Base-by-base conservation (phyloP, 2,888 invertebrate species). In the Bursaphelenchus okinawaensis region DNA sequence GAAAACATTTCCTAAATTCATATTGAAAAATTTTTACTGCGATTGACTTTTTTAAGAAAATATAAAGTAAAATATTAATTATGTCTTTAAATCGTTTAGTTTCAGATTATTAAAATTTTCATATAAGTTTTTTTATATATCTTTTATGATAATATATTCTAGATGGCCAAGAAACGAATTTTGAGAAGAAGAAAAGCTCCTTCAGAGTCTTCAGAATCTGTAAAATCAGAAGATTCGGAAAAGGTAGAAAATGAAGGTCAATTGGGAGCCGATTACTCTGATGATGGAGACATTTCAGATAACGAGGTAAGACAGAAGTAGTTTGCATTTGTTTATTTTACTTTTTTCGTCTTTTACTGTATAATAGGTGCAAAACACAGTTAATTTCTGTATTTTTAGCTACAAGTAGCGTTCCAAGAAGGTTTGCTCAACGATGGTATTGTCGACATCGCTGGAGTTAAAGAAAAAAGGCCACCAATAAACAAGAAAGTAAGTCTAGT, bases 391-490 rank as follows among this genome's bases (percentile, higher is more conserved):
- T 67, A 22, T 52, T 70, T 78, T 59, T 60, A 93, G 92, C 84
- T 95, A 63, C 93, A 92, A 88, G 89, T 90, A 82, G 93, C 93
- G 0, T 91, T 92, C 83, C 89, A 89, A 0, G 88, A 89, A 77
- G 93, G 93, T 0, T 86, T 89, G 62, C 81, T 95, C 0, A 90
- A 92, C 0, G 70, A 75, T 55, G 93, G 93, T 1, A 84, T 93
- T 0, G 92, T 92, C 83, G 72, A 79, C 27, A 76, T 79, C 65
- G 73, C 75, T 19, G 26, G 56, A 22, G 23, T 16, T 1, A 67
- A 68, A 86, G 87, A 76, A 82, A 87, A 65, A 86, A 87, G 72
- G 88, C 87, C 81, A 84, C 86, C 85, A 76, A 87, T 87, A 4
- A 92, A 93, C 82, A 89, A 91, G 85, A 87, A 89, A 63, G 90